These are phyloP conservation scores for Trachelipus rathkii DNA, from an alignment of 1,140 invertebrate genomes.

Conservation along the genomic window DNA sequence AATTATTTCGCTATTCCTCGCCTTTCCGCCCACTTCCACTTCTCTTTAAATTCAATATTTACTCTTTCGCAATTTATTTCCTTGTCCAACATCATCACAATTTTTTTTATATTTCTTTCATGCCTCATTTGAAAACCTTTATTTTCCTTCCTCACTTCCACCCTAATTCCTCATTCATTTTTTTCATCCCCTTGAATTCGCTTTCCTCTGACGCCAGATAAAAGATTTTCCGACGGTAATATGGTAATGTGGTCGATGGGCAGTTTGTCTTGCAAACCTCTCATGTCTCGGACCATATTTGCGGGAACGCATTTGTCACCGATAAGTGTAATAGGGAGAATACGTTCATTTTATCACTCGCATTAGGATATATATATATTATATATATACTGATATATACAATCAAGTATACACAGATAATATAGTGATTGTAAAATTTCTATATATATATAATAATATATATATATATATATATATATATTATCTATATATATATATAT, in stretches of 20 bases:
- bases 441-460: too few relatives aligned
- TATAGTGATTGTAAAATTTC: too few relatives aligned
- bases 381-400: too few relatives aligned
- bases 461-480: too few relatives aligned
- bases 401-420: too few relatives aligned
- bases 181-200: background rate
- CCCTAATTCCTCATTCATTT: background rate
- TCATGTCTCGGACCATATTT: background rate
- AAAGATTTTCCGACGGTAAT: background rate
- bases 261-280: constrained; percentile 3
- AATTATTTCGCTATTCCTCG: too few relatives aligned
- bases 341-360: too few relatives aligned
- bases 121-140: background rate
- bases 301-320: background rate
- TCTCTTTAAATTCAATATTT: too few relatives aligned
- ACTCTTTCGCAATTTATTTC: background rate
- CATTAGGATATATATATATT: too few relatives aligned
- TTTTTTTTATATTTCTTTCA: background rate
- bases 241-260: constrained; percentile 9
- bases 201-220: background rate
- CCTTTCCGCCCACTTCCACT: too few relatives aligned
- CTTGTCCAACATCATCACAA: background rate
- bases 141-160: background rate
- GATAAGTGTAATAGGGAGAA: background rate
- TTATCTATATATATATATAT: too few relatives aligned